These are phyloP conservation scores for Agonopterix subpropinquella DNA, from an alignment of 2,888 invertebrate species.

Conservation along the genomic window DNA sequence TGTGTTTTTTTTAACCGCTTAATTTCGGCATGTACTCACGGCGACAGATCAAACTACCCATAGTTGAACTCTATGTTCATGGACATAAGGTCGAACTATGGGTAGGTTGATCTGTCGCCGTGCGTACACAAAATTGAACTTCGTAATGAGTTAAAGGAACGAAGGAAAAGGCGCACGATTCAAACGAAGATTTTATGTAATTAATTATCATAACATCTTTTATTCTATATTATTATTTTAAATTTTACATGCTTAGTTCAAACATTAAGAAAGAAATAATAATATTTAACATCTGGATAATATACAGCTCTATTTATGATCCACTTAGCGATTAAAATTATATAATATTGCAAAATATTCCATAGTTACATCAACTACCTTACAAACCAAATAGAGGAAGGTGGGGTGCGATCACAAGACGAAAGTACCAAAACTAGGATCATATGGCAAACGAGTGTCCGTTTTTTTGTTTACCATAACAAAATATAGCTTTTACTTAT, in stretches of 20 bases:
- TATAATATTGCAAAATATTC: slow-evolving; percentile 72
- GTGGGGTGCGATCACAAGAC: slow-evolving; percentile 37
- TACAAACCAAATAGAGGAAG: slow-evolving; percentile 33
- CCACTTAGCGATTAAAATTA: slow-evolving; percentile 63
- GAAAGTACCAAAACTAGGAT: slow-evolving; percentile 25
- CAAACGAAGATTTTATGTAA: slow-evolving; percentile 70
- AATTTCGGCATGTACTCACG: too few species aligned
- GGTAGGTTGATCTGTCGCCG: too few species aligned
- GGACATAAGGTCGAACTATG: too few species aligned
- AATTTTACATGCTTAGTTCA: slow-evolving; percentile 75
- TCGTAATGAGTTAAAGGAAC: background rate
- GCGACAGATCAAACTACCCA: too few species aligned
- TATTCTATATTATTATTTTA: slow-evolving; percentile 76
- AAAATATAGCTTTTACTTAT: slow-evolving; percentile 69
- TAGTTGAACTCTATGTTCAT: too few species aligned
- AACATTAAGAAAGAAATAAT: slow-evolving; percentile 74
- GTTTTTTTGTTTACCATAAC: slow-evolving; percentile 58
- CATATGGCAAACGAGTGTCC: slow-evolving; percentile 47
- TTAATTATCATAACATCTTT: slow-evolving; percentile 76
- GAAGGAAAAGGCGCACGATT: slow-evolving; percentile 21
- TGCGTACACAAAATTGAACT: too few species aligned
- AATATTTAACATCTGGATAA: slow-evolving; percentile 75
- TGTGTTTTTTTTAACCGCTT: too few species aligned
- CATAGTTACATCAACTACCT: slow-evolving; percentile 61
- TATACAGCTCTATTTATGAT: slow-evolving; percentile 69